Evolutionary conservation across 2,888 invertebrate species (phyloP).

Genomic region (Orchesella flavescens): DNA sequence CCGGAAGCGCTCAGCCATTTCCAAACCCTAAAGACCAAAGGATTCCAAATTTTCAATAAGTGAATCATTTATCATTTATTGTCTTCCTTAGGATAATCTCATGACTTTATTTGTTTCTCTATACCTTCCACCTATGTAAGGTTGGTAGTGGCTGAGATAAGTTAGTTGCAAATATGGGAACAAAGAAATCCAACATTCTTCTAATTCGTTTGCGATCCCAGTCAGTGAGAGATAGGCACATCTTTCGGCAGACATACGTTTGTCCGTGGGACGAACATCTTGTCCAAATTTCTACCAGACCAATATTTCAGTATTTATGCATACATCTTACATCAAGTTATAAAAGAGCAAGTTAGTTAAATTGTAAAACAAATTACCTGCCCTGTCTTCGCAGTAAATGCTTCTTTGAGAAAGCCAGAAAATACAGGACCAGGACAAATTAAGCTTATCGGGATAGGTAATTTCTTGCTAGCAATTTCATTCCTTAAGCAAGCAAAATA

Average conservation of each 20-base stretch:
- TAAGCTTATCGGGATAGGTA: constrained; percentile 79
- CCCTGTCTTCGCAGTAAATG: constrained; percentile 81
- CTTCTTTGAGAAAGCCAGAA: constrained; percentile 81
- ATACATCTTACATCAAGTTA: no score
- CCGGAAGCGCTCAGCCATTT: neutral
- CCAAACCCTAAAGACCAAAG: neutral
- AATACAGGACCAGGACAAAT: constrained; percentile 86
- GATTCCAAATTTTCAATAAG: neutral
- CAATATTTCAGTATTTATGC: neutral
- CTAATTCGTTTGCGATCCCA: constrained; percentile 76
- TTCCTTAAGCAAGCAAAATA: constrained; percentile 77
- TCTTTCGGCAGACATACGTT: constrained; percentile 76
- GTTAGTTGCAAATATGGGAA: constrained; percentile 79
- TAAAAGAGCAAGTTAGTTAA: no score
- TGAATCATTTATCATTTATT: constrained; percentile 16
- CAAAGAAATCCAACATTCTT: constrained; percentile 82
- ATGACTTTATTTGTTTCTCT: no score
- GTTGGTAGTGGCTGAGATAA: constrained; percentile 75
- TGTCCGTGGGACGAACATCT: constrained; percentile 73
- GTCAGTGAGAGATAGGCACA: constrained; percentile 74
- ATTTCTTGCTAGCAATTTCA: constrained; percentile 80
- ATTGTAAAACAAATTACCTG: constrained; percentile 51
- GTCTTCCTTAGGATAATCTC: no score
- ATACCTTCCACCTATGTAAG: neutral
- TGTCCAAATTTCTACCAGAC: constrained; percentile 73